Percentiles rank a stretch among this genome's conserved stretches.
phyloP scores from a whole-genome alignment of 2,113 vertebrate genomes.

The Pogonocichla stellata region DNA sequence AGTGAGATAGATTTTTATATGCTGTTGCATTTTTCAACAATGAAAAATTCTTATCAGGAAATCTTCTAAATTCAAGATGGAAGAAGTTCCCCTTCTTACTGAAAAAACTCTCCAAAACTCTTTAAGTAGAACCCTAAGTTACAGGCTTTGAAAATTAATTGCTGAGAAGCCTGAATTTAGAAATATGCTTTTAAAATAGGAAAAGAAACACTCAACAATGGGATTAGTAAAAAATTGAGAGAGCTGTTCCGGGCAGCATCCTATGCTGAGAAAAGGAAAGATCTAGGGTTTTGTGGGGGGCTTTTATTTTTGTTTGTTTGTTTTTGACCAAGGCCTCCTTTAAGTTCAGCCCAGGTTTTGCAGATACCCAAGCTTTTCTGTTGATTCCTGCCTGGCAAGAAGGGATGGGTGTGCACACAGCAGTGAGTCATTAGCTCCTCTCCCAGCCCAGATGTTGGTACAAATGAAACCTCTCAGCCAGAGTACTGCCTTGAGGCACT shows the following conservation, averaged over 20 bases:
- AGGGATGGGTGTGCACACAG: fast-evolving
- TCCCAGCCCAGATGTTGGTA: not conserved
- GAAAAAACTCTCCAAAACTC: not conserved
- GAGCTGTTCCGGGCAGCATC: not conserved
- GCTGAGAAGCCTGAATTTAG: not conserved
- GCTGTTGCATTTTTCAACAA: not conserved
- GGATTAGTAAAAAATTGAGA: not conserved
- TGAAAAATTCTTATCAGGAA: not conserved
- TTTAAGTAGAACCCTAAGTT: not conserved
- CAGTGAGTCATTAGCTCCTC: not conserved
- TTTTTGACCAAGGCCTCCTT: not conserved
- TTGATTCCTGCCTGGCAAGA: not conserved
- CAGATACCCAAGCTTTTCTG: not conserved
- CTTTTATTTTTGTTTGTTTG: not conserved
- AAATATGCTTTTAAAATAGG: not conserved
- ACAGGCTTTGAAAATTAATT: not conserved
- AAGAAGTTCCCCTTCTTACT: not conserved
- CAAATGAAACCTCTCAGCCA: not conserved
- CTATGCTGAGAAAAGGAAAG: not conserved
- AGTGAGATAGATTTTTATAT: not conserved
- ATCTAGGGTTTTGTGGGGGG: not conserved
- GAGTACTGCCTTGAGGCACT: too few relatives aligned
- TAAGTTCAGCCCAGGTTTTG: not conserved
- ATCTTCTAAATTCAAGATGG: not conserved
- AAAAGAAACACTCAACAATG: not conserved